Conservation (phyloP, 2,888 invertebrate species). For the Laothoe populi region DNA sequence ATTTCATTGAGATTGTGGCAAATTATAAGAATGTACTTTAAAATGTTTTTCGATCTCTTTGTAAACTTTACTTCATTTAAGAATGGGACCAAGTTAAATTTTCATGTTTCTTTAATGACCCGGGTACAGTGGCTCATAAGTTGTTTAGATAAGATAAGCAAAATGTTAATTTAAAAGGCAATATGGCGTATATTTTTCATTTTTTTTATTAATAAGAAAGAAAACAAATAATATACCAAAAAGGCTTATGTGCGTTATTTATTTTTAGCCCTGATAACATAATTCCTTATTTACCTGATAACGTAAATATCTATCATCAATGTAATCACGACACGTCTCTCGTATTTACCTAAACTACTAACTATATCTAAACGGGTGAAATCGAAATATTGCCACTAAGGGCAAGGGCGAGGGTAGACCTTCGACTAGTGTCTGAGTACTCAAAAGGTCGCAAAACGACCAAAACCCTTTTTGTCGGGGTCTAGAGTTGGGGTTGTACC, state of each 20-base stretch:
- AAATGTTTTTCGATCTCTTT: slow-evolving; percentile 20
- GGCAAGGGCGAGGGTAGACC: no score
- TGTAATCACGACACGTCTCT: neutral
- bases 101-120: slow-evolving; percentile 6
- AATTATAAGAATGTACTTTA: slow-evolving; percentile 20
- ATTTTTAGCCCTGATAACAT: slow-evolving; percentile 41
- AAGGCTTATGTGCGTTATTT: slow-evolving; percentile 68
- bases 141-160: slow-evolving; percentile 23
- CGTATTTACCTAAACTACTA: no score
- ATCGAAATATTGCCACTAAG: no score
- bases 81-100: slow-evolving; percentile 24
- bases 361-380: neutral
- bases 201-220: slow-evolving; percentile 33
- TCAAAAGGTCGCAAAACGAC: no score
- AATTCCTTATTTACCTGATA: neutral
- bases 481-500: no score
- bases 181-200: slow-evolving; percentile 28
- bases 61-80: slow-evolving; percentile 20
- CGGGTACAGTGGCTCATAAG: slow-evolving; percentile 32
- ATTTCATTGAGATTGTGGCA: neutral
- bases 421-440: no score
- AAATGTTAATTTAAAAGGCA: slow-evolving; percentile 27
- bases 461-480: no score
- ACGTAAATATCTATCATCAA: neutral
- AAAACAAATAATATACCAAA: slow-evolving; percentile 61